These are phyloP conservation scores for Ammodramus savannarum DNA, from an alignment of 2,113 vertebrate genomes.

Conservation along the genomic window DNA sequence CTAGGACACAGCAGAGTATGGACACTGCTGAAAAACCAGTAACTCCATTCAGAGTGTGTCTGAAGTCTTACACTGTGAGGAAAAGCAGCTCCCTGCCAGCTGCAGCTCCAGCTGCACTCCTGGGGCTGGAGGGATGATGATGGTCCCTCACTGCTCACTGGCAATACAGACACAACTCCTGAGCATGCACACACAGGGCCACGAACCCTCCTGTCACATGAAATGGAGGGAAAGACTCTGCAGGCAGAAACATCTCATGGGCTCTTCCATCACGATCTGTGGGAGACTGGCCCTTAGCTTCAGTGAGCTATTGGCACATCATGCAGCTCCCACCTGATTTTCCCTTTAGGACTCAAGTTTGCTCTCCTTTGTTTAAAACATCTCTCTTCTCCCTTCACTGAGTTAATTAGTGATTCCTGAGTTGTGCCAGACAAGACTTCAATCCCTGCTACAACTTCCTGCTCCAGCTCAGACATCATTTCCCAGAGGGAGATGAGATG, in stretches of 20 bases:
- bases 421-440: background rate
- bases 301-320: background rate
- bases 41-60: background rate
- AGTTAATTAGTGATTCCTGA: background rate
- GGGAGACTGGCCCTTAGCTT: background rate
- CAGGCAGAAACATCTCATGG: background rate
- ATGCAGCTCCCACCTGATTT: background rate
- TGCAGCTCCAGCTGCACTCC: accelerated
- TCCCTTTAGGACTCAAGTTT: background rate
- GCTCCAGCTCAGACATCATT: constrained; percentile 3
- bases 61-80: background rate
- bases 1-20: background rate
- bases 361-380: background rate
- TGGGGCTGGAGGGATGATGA: background rate
- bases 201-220: background rate
- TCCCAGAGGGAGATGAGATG: background rate
- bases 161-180: background rate
- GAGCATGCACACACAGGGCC: background rate
- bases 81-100: background rate
- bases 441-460: background rate
- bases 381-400: background rate
- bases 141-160: background rate
- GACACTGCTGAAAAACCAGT: background rate
- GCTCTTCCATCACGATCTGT: background rate
- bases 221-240: background rate